Base-by-base conservation (phyloP, 2,113 vertebrate genomes). In the Coptodon bakossiorum region DNA sequence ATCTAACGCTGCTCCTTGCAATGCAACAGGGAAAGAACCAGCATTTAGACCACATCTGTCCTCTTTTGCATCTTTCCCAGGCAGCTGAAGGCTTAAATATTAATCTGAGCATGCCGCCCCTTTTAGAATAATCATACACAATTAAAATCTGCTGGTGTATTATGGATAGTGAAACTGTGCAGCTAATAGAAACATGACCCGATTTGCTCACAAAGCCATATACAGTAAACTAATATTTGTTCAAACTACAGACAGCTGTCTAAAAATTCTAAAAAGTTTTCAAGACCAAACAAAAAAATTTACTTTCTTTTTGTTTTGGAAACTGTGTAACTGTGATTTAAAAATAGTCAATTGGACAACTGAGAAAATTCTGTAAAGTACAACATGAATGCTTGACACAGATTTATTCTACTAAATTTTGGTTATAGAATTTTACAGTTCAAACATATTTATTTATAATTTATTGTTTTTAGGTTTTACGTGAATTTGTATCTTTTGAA, bases 111-210 rank as follows among this genome's bases (percentile, higher is more conserved):
- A 78, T 9, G 6, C 16, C 1, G 1, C 16, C 17, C 43, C 16
- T 31, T 31, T 78, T 50, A 78, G 24, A 78, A 78, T 78, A 78
- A 48, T 31, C 43, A 50, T 78, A 31, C 24, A 34, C 45, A 52
- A 48, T 76, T 48, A 48, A 78, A 63, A 78, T n/a, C 4, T 34
- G 31, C 73, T 78, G 27, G 16, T 34, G 19, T 78, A 34, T 78
- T 52, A 34, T 50, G 17, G 27, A 78, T 29, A 50, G 17, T 13
- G 17, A 50, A 78, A 78, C 43, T n/a, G 9, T 50, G 9, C 45
- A 52, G 17, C 27, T 78, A 12, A 12, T 8, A 34, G 27, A 52
- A 78, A 78, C 27, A 52, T 52, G 45, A 34, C 73, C 27, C 2
- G 7, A 34, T 78, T 78, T 78, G 27, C 27, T 52, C 43, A 50